Percentiles rank a stretch among this genome's conserved stretches.
phyloP scores from a whole-genome alignment of 1,140 invertebrate genomes.

The Drosophila gunungcola region DNA sequence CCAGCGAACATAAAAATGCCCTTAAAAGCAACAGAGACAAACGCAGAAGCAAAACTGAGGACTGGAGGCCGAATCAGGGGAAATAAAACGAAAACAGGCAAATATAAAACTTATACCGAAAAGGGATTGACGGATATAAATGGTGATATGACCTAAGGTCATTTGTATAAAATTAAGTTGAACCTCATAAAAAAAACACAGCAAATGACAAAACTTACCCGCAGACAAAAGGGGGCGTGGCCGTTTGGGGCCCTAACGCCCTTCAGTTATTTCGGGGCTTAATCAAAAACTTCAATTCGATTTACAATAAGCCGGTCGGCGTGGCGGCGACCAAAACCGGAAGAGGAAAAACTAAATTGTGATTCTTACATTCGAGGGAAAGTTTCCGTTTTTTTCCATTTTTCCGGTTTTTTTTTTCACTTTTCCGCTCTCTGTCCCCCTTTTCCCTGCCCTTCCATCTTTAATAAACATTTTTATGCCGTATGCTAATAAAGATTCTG shows the following conservation, averaged over 20 bases:
- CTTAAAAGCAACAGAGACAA: slow-evolving; percentile 71
- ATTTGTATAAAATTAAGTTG: slow-evolving; percentile 84
- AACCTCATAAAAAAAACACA: slow-evolving; percentile 74
- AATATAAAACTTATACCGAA: slow-evolving; percentile 82
- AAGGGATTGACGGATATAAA: slow-evolving; percentile 83
- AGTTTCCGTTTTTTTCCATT: slow-evolving; percentile 24
- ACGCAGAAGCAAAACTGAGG: slow-evolving; percentile 7
- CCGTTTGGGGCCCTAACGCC: slow-evolving; percentile 28
- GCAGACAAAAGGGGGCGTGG: slow-evolving; percentile 27
- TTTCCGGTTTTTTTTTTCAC: slow-evolving; percentile 22
- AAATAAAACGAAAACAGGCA: slow-evolving; percentile 63
- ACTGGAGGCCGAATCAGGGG: slow-evolving; percentile 9
- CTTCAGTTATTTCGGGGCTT: slow-evolving; percentile 56
- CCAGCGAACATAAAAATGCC: slow-evolving; percentile 79
- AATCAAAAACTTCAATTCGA: slow-evolving; percentile 81
- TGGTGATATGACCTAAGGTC: slow-evolving; percentile 82
- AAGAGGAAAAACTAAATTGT: slow-evolving; percentile 61
- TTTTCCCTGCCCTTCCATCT: slow-evolving; percentile 57
- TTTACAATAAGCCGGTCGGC: slow-evolving; percentile 67
- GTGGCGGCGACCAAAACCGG: slow-evolving; percentile 18
- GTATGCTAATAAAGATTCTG: slow-evolving; percentile 82
- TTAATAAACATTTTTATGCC: slow-evolving; percentile 83
- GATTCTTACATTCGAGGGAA: slow-evolving; percentile 44
- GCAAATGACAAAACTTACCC: slow-evolving; percentile 42
- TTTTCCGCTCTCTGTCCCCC: slow-evolving; percentile 37